These are phyloP conservation scores for Eupithecia abbreviata DNA, from an alignment of 2,888 invertebrate species.

Conservation along the genomic window DNA sequence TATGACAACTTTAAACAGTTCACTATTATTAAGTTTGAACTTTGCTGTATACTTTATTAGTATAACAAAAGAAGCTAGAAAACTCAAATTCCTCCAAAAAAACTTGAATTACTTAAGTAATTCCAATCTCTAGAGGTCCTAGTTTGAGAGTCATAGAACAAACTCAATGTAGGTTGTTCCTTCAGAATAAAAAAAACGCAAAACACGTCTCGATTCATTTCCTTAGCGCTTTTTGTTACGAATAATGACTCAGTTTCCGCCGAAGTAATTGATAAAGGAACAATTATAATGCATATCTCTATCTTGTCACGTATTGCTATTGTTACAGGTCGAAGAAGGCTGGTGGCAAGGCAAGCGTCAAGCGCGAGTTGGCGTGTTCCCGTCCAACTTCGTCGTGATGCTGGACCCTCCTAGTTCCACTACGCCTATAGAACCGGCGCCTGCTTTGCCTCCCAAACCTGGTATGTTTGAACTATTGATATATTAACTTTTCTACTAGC, in stretches of 20 bases:
- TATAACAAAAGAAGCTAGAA: too few species aligned
- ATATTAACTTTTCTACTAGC: not conserved
- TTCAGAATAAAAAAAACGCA: too few species aligned
- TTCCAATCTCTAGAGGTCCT: too few species aligned
- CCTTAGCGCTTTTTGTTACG: not conserved
- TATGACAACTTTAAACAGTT: too few species aligned
- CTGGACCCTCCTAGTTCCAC: slow-evolving; percentile 77
- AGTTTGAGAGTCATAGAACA: too few species aligned
- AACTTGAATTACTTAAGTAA: too few species aligned
- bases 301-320: not conserved
- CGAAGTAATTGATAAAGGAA: not conserved
- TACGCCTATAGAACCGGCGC: slow-evolving; percentile 79
- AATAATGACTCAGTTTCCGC: not conserved
- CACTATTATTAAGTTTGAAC: too few species aligned
- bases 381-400: slow-evolving; percentile 96
- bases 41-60: too few species aligned
- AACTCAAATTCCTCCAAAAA: too few species aligned
- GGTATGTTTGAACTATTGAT: slow-evolving; percentile 70
- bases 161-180: too few species aligned
- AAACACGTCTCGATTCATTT: too few species aligned
- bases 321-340: slow-evolving; percentile 89
- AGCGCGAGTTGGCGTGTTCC: slow-evolving; percentile 95
- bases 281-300: not conserved
- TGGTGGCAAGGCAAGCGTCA: slow-evolving; percentile 92
- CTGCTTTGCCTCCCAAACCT: slow-evolving; percentile 90